These are phyloP conservation scores for Bombyx huttoni DNA, from an alignment of 2,888 invertebrate genomes.

Conservation along the genomic window DNA sequence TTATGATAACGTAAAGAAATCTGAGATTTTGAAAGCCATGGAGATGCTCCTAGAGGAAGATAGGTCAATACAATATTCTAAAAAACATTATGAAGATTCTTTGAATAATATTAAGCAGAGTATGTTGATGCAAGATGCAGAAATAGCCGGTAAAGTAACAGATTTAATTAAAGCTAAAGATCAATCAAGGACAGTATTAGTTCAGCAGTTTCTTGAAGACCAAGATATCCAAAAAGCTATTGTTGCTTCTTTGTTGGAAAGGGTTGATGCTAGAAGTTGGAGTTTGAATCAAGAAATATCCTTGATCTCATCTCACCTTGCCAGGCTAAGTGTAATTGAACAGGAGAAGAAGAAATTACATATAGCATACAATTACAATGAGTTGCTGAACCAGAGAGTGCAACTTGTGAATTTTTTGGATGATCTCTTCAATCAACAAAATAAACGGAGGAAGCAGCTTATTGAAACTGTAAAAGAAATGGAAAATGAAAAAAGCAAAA, in stretches of 20 bases:
- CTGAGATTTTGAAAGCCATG: constrained; percentile 81
- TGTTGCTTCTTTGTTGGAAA: constrained; percentile 79
- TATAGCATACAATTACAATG: constrained; percentile 78
- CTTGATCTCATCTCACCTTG: constrained; percentile 79
- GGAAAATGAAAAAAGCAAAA: constrained; percentile 71
- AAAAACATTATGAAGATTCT: constrained; percentile 76
- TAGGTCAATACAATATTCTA: constrained; percentile 68
- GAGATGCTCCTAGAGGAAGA: constrained; percentile 78
- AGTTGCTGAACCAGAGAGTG: constrained; percentile 77
- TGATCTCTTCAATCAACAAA: constrained; percentile 78
- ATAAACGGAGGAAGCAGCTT: constrained; percentile 75
- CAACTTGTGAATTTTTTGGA: constrained; percentile 77
- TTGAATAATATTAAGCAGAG: constrained; percentile 77
- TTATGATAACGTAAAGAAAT: constrained; percentile 74
- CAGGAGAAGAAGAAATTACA: constrained; percentile 78
- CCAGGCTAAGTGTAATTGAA: constrained; percentile 80
- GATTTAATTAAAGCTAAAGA: constrained; percentile 75
- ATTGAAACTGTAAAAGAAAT: constrained; percentile 79
- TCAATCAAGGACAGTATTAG: constrained; percentile 71
- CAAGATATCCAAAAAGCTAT: constrained; percentile 81
- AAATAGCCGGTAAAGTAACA: constrained; percentile 72
- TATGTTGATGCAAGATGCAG: constrained; percentile 70
- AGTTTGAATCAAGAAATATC: constrained; percentile 82
- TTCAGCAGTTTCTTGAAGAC: constrained; percentile 76
- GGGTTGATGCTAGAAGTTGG: constrained; percentile 83